Base-by-base conservation (phyloP, 2,113 vertebrate species). In the Nematolebias whitei region DNA sequence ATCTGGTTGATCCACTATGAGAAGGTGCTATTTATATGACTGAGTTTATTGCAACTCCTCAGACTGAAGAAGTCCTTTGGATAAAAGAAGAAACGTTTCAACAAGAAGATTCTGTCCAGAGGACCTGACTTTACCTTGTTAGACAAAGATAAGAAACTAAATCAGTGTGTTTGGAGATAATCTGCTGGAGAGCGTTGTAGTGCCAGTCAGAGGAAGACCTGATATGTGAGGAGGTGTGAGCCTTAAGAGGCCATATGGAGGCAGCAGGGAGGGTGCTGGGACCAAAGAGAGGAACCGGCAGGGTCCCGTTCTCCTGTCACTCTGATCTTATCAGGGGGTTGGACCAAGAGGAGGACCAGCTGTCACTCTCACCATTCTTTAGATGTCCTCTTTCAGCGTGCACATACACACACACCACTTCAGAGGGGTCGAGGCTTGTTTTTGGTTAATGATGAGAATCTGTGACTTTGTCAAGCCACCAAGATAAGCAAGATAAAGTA, bases 291-390 rank as follows among this genome's bases (percentile, higher is more conserved):
- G 87, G 82, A 78, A 88, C 80, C 85, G 88, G 88, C 72, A 61
- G 71, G 64, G 85, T 80, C 60, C 79, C 79, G 65, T 86, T 75
- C 78, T 79, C 53, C 86, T 83, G 74, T 77, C 72, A 79, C 85
- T 91, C 85, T 90, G 88, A 91, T 91, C 89, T 90, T 90, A 89
- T 90, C 89, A 90, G 84, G 89, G 85, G 86, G 74, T 83, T 20
- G 67, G n/a, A 78, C 81, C 86, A 80, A 88, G 86, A 89, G 88
- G 85, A 88, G 85, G 88, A 89, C 88, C 89, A 90, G 86, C 88
- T 91, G 89, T 90, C 88, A 82, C 75, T 87, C 89, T 86, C 70
- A 6, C 79, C 52, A 11, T 40, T 58, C 85, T 86, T 91, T 90
- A 90, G 89, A 91, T 86, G 82, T 90, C 71, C 52, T 66, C 53